phyloP scores from a whole-genome alignment of 2,113 vertebrate genomes.

The Bothrops jararaca region DNA sequence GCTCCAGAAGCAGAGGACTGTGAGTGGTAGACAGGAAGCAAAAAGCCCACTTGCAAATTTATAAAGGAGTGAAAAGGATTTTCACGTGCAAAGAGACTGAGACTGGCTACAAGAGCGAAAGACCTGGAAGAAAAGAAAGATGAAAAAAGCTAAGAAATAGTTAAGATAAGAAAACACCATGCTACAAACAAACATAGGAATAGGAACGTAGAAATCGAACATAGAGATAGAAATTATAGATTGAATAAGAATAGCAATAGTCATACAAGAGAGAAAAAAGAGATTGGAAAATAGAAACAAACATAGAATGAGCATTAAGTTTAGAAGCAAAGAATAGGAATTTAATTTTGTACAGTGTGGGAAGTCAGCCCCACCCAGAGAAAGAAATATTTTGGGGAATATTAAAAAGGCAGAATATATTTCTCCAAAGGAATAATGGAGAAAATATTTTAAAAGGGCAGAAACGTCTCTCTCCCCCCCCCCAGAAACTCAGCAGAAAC shows the following conservation, averaged over 20 bases:
- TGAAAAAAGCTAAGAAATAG: not conserved
- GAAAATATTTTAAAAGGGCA: no score
- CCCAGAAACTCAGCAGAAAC: no score
- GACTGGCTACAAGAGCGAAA: not conserved
- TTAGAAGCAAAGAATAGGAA: not conserved
- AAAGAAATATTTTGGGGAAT: no score
- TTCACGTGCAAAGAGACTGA: not conserved
- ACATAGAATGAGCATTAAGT: not conserved
- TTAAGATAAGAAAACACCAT: not conserved
- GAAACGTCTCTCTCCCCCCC: no score
- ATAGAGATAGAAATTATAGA: not conserved
- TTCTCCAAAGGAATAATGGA: no score
- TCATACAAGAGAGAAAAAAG: not conserved
- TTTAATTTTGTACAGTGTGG: not conserved
- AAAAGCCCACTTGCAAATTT: not conserved
- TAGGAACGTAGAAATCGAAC: not conserved
- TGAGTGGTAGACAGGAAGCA: not conserved
- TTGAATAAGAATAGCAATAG: not conserved
- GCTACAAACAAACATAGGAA: not conserved
- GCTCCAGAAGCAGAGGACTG: not conserved
- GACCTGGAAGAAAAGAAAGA: not conserved
- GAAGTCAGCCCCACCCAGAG: no score
- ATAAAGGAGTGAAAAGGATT: not conserved
- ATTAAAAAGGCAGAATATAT: no score
- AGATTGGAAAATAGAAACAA: not conserved